Evolutionary conservation across 2,113 vertebrate genomes (phyloP).

Genomic region (Bolborhynchus lineola): DNA sequence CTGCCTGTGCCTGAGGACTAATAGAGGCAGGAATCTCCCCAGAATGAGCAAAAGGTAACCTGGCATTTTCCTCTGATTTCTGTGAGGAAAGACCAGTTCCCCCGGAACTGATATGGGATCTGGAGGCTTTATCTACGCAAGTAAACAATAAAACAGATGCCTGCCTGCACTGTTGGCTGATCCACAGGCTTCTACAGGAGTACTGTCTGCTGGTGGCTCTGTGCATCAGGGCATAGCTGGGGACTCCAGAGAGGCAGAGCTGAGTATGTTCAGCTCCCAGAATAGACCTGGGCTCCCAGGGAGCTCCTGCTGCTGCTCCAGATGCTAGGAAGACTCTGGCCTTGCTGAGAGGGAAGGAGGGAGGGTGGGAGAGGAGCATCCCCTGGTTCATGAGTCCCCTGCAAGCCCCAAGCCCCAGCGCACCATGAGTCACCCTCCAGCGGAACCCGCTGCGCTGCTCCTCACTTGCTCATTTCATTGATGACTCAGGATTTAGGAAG

Average conservation of each 20-base stretch:
- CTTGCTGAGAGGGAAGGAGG: neutral
- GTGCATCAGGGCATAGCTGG: neutral
- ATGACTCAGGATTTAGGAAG: constrained; percentile 61
- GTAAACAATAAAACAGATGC: neutral
- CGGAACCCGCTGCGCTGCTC: neutral
- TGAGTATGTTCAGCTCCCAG: neutral
- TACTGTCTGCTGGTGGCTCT: neutral
- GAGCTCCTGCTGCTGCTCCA: neutral
- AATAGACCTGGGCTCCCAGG: neutral
- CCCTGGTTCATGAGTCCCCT: neutral
- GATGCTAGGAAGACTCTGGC: neutral
- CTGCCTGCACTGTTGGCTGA: neutral
- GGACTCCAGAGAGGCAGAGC: neutral
- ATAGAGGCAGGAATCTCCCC: neutral
- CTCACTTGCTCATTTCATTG: constrained; percentile 34
- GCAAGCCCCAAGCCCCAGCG: neutral
- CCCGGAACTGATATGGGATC: neutral
- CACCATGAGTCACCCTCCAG: constrained; percentile 17
- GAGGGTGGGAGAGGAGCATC: neutral
- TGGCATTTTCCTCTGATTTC: neutral
- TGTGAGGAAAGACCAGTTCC: neutral
- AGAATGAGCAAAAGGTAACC: neutral
- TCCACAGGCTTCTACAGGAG: neutral
- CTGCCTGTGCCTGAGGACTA: neutral
- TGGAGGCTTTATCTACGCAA: neutral